A percentile compares a stretch with the other conserved stretches of the same genome.
Evolutionary conservation across 2,888 invertebrate species (phyloP).

Genomic region (Eulithis testata): DNA sequence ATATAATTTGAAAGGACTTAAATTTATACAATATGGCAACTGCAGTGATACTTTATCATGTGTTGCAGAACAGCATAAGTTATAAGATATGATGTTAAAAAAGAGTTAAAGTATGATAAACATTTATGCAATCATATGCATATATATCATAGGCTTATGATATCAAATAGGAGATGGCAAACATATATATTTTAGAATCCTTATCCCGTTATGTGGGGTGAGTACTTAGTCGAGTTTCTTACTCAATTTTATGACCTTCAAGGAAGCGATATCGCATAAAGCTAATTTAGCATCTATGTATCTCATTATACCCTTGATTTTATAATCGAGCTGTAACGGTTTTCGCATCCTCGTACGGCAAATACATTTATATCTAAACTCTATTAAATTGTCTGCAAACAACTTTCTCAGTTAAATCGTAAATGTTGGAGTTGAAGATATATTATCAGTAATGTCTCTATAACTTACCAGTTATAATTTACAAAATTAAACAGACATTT

Average conservation of each 20-base stretch:
- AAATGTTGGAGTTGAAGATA: too few relatives aligned
- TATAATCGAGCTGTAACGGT: constrained; percentile 10
- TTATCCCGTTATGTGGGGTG: constrained; percentile 44
- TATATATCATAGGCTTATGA: too few relatives aligned
- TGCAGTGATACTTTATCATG: too few relatives aligned
- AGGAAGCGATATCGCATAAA: constrained; percentile 17
- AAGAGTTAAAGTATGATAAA: too few relatives aligned
- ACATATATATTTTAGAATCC: constrained; percentile 40
- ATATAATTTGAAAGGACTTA: too few relatives aligned
- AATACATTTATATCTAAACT: constrained; percentile 4
- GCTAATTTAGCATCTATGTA: constrained; percentile 2
- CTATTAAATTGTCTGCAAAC: not conserved
- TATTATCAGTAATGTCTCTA: not conserved
- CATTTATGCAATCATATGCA: too few relatives aligned
- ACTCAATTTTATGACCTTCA: constrained; percentile 23
- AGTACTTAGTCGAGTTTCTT: constrained; percentile 13
- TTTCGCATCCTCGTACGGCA: constrained; percentile 13
- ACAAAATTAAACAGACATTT: not conserved
- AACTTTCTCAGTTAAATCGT: not conserved
- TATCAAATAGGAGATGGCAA: too few relatives aligned
- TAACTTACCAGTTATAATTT: not conserved
- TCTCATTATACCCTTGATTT: constrained; percentile 6
- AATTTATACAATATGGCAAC: too few relatives aligned
- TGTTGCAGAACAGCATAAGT: too few relatives aligned
- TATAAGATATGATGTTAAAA: too few relatives aligned